Conservation (phyloP, 2,888 invertebrate species). For the Melieria crassipennis region DNA sequence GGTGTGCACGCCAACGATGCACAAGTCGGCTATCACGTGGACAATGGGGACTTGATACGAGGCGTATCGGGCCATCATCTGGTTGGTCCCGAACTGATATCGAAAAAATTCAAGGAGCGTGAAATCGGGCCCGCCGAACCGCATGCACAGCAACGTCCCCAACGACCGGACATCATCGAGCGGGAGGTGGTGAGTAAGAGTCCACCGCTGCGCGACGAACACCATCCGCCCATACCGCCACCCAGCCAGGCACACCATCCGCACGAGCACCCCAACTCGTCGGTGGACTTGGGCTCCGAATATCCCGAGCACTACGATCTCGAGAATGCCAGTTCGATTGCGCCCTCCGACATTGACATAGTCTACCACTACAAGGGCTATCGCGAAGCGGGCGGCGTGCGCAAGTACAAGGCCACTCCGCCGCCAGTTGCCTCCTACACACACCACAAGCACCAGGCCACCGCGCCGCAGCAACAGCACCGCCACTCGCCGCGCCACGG, state of each 20-base stretch:
- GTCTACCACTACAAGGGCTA: slow-evolving; percentile 96
- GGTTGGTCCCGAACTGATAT: slow-evolving; percentile 85
- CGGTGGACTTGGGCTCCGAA: slow-evolving; percentile 81
- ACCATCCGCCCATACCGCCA: slow-evolving; percentile 81
- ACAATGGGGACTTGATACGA: slow-evolving; percentile 78
- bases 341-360: slow-evolving; percentile 96
- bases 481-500: slow-evolving; percentile 80
- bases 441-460: slow-evolving; percentile 79
- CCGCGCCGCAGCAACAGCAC: slow-evolving; percentile 77
- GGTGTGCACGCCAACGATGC: slow-evolving; percentile 76
- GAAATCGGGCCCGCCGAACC: slow-evolving; percentile 77
- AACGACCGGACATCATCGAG: slow-evolving; percentile 94
- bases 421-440: slow-evolving; percentile 81
- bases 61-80: slow-evolving; percentile 81
- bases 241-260: slow-evolving; percentile 78
- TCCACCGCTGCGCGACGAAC: slow-evolving; percentile 81
- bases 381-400: slow-evolving; percentile 82
- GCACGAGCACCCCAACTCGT: slow-evolving; percentile 77
- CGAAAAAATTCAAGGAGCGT: slow-evolving; percentile 89
- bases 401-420: slow-evolving; percentile 89
- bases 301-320: slow-evolving; percentile 94
- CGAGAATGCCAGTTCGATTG: slow-evolving; percentile 97
- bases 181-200: slow-evolving; percentile 87
- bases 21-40: slow-evolving; percentile 74
- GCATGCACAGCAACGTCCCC: slow-evolving; percentile 78